phyloP scores from a whole-genome alignment of 2,797 vertebrate species.

The Dipus sagitta region DNA sequence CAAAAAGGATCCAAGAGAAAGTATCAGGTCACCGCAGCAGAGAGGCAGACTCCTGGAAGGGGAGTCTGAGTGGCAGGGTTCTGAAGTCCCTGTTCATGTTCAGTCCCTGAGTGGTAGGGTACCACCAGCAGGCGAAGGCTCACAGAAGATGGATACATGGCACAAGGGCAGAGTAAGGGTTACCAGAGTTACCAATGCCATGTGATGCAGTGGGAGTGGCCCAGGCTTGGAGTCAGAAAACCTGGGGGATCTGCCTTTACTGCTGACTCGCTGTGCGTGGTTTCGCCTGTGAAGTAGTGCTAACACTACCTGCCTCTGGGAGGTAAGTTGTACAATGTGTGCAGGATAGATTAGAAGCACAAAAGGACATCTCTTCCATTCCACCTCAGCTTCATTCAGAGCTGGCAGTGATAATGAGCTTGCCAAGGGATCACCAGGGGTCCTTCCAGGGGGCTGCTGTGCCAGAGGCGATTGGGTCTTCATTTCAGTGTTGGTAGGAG shows the following conservation, averaged over 20 bases:
- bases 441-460: not conserved
- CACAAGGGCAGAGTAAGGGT: not conserved
- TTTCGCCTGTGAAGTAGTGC: not conserved
- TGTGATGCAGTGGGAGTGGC: not conserved
- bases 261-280: no score
- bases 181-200: not conserved
- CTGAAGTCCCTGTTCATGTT: not conserved
- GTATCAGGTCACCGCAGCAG: not conserved
- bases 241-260: not conserved
- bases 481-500: not conserved
- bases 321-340: not conserved
- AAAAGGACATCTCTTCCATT: not conserved
- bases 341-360: not conserved
- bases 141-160: not conserved
- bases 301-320: not conserved
- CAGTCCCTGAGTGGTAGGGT: not conserved
- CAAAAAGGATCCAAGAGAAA: not conserved
- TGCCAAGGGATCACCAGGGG: not conserved
- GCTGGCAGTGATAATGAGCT: not conserved
- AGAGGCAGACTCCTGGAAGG: not conserved
- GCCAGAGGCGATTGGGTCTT: not conserved
- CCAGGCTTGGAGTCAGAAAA: not conserved
- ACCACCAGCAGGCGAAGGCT: not conserved
- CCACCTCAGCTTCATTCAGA: not conserved
- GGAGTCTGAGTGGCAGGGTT: not conserved